phyloP scores from a whole-genome alignment of 2,888 invertebrate species.

The Pyrocoelia pectoralis region DNA sequence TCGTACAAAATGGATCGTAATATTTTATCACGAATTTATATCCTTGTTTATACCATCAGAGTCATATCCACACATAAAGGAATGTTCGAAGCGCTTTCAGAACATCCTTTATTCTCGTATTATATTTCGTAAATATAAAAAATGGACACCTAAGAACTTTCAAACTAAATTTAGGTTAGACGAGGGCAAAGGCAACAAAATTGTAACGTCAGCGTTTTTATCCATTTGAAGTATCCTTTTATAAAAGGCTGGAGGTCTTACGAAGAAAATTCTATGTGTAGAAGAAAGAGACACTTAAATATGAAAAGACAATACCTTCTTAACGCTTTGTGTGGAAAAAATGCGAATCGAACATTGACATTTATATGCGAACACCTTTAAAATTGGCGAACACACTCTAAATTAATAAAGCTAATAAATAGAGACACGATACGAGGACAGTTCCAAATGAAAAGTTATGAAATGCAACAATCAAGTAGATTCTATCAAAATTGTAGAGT shows the following conservation, averaged over 20 bases:
- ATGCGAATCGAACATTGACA: not conserved
- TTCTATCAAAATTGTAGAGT: too few species aligned
- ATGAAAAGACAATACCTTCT: not conserved
- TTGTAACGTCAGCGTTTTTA: not conserved
- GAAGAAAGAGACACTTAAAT: not conserved
- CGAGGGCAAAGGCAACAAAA: not conserved
- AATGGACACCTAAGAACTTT: not conserved
- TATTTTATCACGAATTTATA: too few species aligned
- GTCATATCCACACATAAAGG: not conserved
- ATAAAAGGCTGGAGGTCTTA: not conserved
- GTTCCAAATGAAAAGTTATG: too few species aligned
- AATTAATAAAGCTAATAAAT: too few species aligned
- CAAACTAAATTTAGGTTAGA: not conserved
- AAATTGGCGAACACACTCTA: too few species aligned
- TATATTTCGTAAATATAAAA: conserved; percentile 1
- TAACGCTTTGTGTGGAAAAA: not conserved
- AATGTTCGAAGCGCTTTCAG: not conserved
- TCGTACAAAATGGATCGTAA: too few species aligned
- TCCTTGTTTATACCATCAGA: too few species aligned
- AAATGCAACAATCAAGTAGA: too few species aligned
- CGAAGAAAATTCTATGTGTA: not conserved
- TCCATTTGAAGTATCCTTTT: conserved; percentile 1
- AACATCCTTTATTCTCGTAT: not conserved
- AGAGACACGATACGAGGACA: too few species aligned
- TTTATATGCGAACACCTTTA: too few species aligned